Evolutionary conservation across 1,140 invertebrate genomes (phyloP), one percentile per base, ranked within the genome.

Genomic region (Hypothenemus hampei): DNA sequence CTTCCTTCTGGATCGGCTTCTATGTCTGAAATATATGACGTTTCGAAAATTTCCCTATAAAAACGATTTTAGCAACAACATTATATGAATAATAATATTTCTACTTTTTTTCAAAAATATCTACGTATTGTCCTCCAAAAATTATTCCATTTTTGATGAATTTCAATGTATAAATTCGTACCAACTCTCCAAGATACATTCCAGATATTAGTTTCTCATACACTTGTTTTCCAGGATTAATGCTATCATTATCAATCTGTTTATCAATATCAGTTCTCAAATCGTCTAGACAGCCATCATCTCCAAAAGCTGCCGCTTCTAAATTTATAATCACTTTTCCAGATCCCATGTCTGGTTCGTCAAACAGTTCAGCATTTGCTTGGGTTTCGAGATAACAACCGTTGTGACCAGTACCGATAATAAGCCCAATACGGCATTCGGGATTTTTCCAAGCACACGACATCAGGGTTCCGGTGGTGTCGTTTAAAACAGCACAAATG

Each of bases 381-480:
- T 87, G 80, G 61, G 85, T 85, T 68, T 99, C 97, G 23, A 98
- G 88, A 69, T 98, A 98, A 70, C 95, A 98, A 0, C 94, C 95
- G 75, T 99, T 99, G 55, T 87, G 91, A 15, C 95, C 95, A 3
- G 94, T 98, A 47, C 69, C 68, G 13, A 71, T 59, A 33, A 71
- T 71, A 8, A 71, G 46, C 5, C 69, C 69, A 37, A 71, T 65
- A 41, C 62, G 59, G 41, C 63, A 64, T 37, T 67, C 63, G 16
- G 83, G 86, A 71, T 98, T 95, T 77, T 94, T 93, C 84, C 93
- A 97, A 61, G 96, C 96, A 77, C 94, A 98, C 21, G 96, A 97
- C 95, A 99, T 98, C 39, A 99, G 77, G 23, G 95, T 97, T 44
- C 97, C 97, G 29, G 96, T 98, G 18, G 97, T 99, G 72, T 99